phyloP scores from a whole-genome alignment of 2,797 vertebrate genomes.

The Lateolabrax maculatus region DNA sequence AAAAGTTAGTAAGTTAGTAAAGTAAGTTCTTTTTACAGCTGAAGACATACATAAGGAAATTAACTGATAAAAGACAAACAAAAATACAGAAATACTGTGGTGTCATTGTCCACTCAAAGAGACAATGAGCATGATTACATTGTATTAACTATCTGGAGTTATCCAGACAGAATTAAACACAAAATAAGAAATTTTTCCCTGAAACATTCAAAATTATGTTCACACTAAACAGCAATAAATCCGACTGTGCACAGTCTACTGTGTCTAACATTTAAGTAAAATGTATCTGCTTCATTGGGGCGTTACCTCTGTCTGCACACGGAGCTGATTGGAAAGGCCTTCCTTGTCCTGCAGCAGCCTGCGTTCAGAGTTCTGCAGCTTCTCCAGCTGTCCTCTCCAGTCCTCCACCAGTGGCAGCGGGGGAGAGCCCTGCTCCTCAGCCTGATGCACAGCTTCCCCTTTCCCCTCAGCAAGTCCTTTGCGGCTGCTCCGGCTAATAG shows the following conservation, averaged over 20 bases:
- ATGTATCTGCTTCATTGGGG: not conserved
- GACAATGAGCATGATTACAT: not conserved
- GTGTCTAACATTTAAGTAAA: not conserved
- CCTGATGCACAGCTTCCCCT: conserved; percentile 81
- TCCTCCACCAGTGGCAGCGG: conserved; percentile 85
- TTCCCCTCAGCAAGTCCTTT: conserved; percentile 77
- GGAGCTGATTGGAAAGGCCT: conserved; percentile 95
- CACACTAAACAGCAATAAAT: not conserved
- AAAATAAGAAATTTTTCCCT: not conserved
- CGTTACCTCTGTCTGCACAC: conserved; percentile 95
- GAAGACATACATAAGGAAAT: no score
- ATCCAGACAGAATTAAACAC: not conserved
- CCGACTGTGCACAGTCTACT: not conserved
- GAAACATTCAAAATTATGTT: not conserved
- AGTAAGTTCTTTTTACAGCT: not conserved
- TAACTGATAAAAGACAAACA: no score
- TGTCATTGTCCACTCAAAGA: not conserved
- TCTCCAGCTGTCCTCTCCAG: conserved; percentile 88
- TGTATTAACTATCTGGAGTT: not conserved
- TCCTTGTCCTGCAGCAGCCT: conserved; percentile 96
- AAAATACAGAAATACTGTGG: not conserved
- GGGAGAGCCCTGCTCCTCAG: conserved; percentile 78
- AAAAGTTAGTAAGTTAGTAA: no score
- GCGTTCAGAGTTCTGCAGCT: conserved; percentile 94
- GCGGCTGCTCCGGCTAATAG: conserved; percentile 87